Evolutionary conservation across 1,140 invertebrate species (phyloP).

Genomic region (Monochamus saltuarius): DNA sequence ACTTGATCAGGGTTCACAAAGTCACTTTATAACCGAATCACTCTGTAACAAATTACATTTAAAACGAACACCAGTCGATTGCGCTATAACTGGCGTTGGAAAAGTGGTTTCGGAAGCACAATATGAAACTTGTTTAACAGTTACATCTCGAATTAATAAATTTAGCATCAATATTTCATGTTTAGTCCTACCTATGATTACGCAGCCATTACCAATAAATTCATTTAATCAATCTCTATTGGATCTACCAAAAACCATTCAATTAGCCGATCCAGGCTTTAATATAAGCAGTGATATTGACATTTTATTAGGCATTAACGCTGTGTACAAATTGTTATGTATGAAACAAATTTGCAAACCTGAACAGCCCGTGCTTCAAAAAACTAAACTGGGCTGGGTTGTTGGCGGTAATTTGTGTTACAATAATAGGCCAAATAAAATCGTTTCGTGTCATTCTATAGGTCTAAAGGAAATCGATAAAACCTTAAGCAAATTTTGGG

Average conservation of each 20-base stretch:
- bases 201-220: slow-evolving; percentile 1
- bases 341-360: slow-evolving; percentile 15
- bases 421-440: background rate
- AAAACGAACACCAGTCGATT: background rate
- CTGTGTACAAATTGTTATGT: slow-evolving; percentile 38
- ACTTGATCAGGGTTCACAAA: slow-evolving; percentile 7
- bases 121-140: background rate
- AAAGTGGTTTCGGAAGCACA: background rate
- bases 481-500: background rate
- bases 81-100: background rate
- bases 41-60: slow-evolving; percentile 7
- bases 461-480: background rate
- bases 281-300: slow-evolving; percentile 34
- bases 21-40: background rate
- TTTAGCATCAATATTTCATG: slow-evolving; percentile 3
- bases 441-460: background rate
- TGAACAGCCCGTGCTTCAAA: slow-evolving; percentile 26
- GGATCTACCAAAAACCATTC: slow-evolving; percentile 10
- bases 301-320: slow-evolving; percentile 38
- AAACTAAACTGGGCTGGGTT: slow-evolving; percentile 42
- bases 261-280: slow-evolving; percentile 41
- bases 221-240: background rate
- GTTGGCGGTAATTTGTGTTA: slow-evolving; percentile 16
- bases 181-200: slow-evolving; percentile 18
- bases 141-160: slow-evolving; percentile 1